Base-by-base conservation (phyloP, 2,888 invertebrate species). In the Sinodicranocentrus sp. region DNA sequence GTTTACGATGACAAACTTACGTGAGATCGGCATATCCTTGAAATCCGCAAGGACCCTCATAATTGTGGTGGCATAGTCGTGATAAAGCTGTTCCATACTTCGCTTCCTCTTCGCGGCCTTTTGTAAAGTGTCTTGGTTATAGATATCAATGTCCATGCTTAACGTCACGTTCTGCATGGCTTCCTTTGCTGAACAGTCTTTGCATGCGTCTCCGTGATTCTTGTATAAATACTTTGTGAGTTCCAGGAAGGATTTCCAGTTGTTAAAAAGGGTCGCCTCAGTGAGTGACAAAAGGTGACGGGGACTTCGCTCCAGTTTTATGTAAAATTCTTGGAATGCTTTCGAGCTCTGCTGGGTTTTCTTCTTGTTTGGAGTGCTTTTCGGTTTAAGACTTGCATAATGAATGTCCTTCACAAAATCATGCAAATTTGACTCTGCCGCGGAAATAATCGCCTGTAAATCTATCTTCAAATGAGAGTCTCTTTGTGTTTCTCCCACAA, bases 61-160 rank as follows among this genome's bases (percentile, higher is more conserved):
- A 19, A 80, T 44, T 6, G 65, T 26, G 61, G 77, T 82, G 19
- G 84, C 76, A 59, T 80, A 80, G 44, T 86, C 86, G 65, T 82
- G 85, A 23, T 84, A 80, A 43, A 84, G 68, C 68, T 85, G 85
- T 68, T 84, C 77, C 48, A 82, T 73, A 8, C 85, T 85, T 28
- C 39, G 57, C 43, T 84, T 72, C 33, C 85, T 68, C 28, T 59
- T 59, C 48, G 54, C 67, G n/a, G 86, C 78, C 19, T 84, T 63
- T 52, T 70, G 28, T 26, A 57, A 77, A 25, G 70, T 71, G n/a
- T 80, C 78, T 6, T 79, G 65, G 25, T 76, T 23, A 63, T 83
- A 84, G n/a, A 84, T 77, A 48, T 80, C 59, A 61, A 84, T 57
- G 23, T 86, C 78, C 43, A 84, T 48, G 17, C 43, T 61, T 21